phyloP scores from a whole-genome alignment of 2,113 vertebrate species.

The Misgurnus mizolepis region DNA sequence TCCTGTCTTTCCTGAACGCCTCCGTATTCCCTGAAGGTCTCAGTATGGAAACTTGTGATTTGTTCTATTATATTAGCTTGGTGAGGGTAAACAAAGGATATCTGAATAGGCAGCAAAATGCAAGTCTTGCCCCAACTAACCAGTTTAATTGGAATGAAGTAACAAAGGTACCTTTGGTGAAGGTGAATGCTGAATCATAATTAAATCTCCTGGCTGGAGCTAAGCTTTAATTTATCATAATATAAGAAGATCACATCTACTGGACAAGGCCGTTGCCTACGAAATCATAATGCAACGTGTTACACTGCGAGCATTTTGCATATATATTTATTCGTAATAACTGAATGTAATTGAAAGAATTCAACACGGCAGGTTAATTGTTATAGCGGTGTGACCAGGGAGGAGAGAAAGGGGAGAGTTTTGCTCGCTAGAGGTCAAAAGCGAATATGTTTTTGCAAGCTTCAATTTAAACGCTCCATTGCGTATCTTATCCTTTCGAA shows the following conservation, averaged over 20 bases:
- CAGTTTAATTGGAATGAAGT: conserved; percentile 65
- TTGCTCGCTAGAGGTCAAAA: conserved; percentile 24
- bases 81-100: conserved; percentile 66
- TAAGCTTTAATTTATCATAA: conserved; percentile 70
- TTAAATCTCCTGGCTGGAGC: conserved; percentile 64
- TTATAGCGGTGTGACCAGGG: background rate
- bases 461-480: background rate
- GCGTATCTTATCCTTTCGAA: conserved; percentile 4
- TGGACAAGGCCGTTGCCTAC: conserved; percentile 55
- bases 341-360: conserved; percentile 13
- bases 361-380: conserved; percentile 5
- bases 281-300: conserved; percentile 34
- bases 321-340: conserved; percentile 40
- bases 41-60: conserved; percentile 47
- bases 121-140: conserved; percentile 55
- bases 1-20: background rate
- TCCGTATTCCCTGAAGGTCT: conserved; percentile 10
- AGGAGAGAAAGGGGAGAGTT: background rate
- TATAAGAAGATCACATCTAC: conserved; percentile 60
- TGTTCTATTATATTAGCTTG: conserved; percentile 55
- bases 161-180: conserved; percentile 65
- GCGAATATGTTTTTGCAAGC: background rate
- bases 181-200: conserved; percentile 72
- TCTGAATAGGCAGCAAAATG: conserved; percentile 52
- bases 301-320: conserved; percentile 8